Evolutionary conservation across 2,113 vertebrate species (phyloP).

Genomic region (Cettia cetti): DNA sequence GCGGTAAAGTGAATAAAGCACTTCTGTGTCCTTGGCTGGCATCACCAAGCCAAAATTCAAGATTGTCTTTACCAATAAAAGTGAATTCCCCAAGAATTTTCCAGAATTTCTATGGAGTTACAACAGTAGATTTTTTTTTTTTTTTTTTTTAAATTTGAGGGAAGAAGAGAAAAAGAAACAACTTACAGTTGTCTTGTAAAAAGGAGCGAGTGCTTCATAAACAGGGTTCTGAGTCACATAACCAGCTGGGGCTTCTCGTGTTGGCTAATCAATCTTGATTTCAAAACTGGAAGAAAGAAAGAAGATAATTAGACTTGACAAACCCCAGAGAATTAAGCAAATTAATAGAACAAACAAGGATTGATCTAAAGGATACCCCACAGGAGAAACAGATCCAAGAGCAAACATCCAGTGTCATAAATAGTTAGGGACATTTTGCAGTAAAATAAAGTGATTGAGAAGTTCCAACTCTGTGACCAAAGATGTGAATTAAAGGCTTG

Average conservation of each 20-base stretch:
- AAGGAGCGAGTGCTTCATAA: not conserved
- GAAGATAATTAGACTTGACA: slow-evolving; percentile 27
- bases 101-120: not conserved
- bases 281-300: slow-evolving; percentile 47
- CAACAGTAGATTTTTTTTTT: not conserved
- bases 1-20: not conserved
- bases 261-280: slow-evolving; percentile 36
- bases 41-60: not conserved
- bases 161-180: not conserved
- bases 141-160: not conserved
- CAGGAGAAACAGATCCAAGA: slow-evolving; percentile 10
- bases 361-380: not conserved
- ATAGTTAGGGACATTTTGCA: not conserved
- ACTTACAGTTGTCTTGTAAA: slow-evolving; percentile 27
- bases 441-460: not conserved
- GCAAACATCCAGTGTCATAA: not conserved
- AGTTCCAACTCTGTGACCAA: not conserved
- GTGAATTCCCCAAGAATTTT: not conserved
- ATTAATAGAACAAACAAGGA: slow-evolving; percentile 41
- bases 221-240: slow-evolving; percentile 35
- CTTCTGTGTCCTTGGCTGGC: not conserved
- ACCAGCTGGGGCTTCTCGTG: slow-evolving; percentile 15
- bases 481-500: not conserved
- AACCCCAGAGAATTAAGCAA: slow-evolving; percentile 35
- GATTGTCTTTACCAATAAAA: not conserved